Base-by-base conservation (phyloP, 2,797 vertebrate genomes). In the Sitta carolinensis region DNA sequence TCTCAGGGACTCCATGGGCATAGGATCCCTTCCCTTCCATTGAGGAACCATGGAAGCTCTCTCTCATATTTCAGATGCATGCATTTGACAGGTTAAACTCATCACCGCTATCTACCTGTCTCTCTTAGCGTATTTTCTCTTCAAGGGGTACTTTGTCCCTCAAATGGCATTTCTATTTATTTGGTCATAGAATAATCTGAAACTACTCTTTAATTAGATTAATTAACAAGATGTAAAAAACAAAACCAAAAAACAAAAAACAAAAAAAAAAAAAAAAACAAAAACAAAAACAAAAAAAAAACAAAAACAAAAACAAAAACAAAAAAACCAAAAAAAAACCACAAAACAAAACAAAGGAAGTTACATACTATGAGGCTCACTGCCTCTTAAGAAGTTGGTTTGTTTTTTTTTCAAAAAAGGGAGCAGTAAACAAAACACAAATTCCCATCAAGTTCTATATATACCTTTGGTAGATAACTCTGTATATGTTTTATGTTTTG, bases 1-100 rank as follows among this genome's bases (percentile, higher is more conserved):
- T 58, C 16, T 78, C 22, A n/a, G 9, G 16, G 32, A 20, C 10
- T 64, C 18, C 15, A 12, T 4, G 4, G 5, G 7, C 15, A 74
- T 27, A 59, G 14, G 12, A 4, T 4, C 62, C 19, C 43, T 75
- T 72, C 8, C 14, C 2, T 9, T 74, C 5, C 0, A 0, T 38
- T 38, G 72, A 61, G 15, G 6, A 78, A 15, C 29, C 0, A 1
- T 4, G 8, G 40, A 74, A 87, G 16, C 1, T 9, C 11, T 61
- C 9, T 57, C 20, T 59, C 5, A 1, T 36, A 29, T 54, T 11
- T 54, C 29, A 52, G 14, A 45, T 0, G 0, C 27, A 22, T 13
- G 7, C 8, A 54, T 13, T 9, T 77, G 18, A 58, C 4, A 40
- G 20, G 18, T 2, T 74, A 59, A 85, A 69, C 5, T 45, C 18